phyloP scores from a whole-genome alignment of 1,140 invertebrate species.

The Pemphigus obesinymphae region DNA sequence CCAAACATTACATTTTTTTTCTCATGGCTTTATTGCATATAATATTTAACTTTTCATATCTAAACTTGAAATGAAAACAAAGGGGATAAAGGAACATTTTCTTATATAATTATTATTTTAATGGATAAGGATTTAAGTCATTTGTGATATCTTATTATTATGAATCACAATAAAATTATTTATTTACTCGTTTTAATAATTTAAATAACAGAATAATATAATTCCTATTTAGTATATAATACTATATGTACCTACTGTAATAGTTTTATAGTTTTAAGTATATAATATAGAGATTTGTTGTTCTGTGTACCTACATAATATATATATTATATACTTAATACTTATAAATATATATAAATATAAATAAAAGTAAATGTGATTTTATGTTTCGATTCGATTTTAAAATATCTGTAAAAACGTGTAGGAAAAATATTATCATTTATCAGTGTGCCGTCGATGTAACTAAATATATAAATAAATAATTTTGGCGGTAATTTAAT shows the following conservation, averaged over 20 bases:
- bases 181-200: neutral
- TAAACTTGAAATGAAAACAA: neutral
- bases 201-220: neutral
- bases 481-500: too few relatives aligned
- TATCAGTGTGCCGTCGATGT: too few relatives aligned
- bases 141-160: neutral
- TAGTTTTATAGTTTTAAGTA: too few relatives aligned
- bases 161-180: neutral
- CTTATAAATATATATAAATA: too few relatives aligned
- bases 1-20: conserved; percentile 8
- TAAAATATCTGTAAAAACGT: neutral
- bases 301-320: too few relatives aligned
- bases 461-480: too few relatives aligned
- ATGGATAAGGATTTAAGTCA: neutral
- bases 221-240: too few relatives aligned
- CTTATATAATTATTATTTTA: neutral
- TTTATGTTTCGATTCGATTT: neutral
- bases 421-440: too few relatives aligned
- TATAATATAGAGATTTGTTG: too few relatives aligned
- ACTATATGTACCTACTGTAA: too few relatives aligned
- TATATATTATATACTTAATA: too few relatives aligned
- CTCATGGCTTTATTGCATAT: neutral
- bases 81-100: neutral
- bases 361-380: too few relatives aligned
- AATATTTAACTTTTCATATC: conserved; percentile 6